A percentile compares a stretch with the other conserved stretches of the same genome.
Evolutionary conservation across 92 coral and sea anemone species (phyloP).

Genomic region (Palythoa grandiflora): DNA sequence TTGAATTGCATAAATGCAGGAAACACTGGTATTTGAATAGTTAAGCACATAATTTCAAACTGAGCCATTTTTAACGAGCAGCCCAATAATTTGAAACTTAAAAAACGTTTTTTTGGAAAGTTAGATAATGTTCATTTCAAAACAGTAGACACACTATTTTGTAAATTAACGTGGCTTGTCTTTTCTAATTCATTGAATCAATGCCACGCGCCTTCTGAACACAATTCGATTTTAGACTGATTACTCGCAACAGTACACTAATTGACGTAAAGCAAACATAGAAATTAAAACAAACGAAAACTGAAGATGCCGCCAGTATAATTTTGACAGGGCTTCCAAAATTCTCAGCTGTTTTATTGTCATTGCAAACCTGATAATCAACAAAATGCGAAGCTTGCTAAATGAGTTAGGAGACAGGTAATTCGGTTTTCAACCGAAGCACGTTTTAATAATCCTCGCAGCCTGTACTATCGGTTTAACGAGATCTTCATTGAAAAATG

Average conservation of each 20-base stretch:
- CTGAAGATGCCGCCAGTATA: constrained; percentile 3
- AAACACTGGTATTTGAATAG: neutral
- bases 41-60: neutral
- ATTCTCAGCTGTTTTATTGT: constrained; percentile 2
- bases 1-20: neutral
- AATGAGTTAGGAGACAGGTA: neutral
- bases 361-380: neutral
- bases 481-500: neutral
- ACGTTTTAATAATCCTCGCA: neutral
- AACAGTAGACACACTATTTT: neutral
- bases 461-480: neutral
- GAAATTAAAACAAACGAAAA: neutral
- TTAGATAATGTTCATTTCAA: neutral
- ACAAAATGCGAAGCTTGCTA: neutral
- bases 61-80: neutral
- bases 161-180: neutral
- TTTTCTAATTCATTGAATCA: neutral
- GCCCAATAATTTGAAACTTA: neutral
- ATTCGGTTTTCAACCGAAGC: neutral
- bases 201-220: constrained; percentile 10
- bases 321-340: constrained; percentile 1
- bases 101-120: neutral
- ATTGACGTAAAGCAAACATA: constrained; percentile 26
- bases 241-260: neutral
- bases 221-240: neutral